Base-by-base conservation (phyloP, 2,888 invertebrate genomes). In the Andrena hattorfiana region DNA sequence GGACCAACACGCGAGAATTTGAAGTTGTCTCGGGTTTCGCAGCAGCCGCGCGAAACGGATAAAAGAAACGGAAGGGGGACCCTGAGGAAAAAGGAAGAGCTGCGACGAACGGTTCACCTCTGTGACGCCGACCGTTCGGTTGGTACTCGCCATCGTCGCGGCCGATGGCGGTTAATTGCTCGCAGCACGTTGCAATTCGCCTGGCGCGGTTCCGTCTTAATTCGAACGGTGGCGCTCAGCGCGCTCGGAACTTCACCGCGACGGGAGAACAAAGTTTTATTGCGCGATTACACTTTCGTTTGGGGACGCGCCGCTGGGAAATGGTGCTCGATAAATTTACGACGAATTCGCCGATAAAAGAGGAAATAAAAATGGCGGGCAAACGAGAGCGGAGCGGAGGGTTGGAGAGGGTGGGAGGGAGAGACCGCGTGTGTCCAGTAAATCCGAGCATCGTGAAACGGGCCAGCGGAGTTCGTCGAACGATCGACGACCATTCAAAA, bases 401-500 rank as follows among this genome's bases (percentile, higher is more conserved):
- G 5, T 16, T 26, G 66, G 20, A 59, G 30, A n/a, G 49, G 42
- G 63, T 30, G 23, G 16, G 67, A 48, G 71, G 32, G 32, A 2
- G 68, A 28, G 49, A 49, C 26, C 42, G 77, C 77, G 77, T 69
- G 79, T 77, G 80, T 69, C 66, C 83, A 69, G 79, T 83, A 88
- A 88, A 88, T 88, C 88, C 83, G 78, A 73, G 87, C 63, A 73
- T 76, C 81, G 88, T 84, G 82, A 86, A 87, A 88, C 86, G 83
- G 77, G 78, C 75, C 76, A 79, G 64, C 80, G 79, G 83, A 88
- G 82, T 88, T 87, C 85, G 87, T 78, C 82, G 85, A 84, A 89
- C 87, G 87, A 87, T 89, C 88, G 88, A 89, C 88, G 88, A 88
- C 83, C 89, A 85, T 88, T 88, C 87, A 87, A 89, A 86, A 85